phyloP scores from a whole-genome alignment of 2,113 vertebrate genomes.

The Perca fluviatilis region DNA sequence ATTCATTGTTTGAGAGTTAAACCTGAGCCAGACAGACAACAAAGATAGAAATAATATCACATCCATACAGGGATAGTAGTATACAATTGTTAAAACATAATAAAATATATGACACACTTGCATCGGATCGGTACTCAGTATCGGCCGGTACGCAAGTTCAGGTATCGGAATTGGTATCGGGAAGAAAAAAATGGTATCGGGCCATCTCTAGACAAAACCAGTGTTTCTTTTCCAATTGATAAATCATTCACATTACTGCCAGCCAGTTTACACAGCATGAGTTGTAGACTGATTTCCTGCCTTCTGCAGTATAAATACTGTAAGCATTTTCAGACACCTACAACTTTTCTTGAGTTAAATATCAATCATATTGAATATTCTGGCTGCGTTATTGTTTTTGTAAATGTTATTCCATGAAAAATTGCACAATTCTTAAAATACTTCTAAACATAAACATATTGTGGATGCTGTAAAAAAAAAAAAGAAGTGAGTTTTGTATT shows the following conservation, averaged over 20 bases:
- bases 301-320: background rate
- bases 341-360: background rate
- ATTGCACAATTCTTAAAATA: background rate
- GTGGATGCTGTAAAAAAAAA: background rate
- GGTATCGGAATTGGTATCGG: too few species aligned
- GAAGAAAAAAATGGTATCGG: too few species aligned
- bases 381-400: background rate
- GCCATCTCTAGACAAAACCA: background rate
- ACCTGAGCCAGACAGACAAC: too few species aligned
- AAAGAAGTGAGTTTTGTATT: background rate
- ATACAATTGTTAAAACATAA: too few species aligned
- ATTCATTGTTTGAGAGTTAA: too few species aligned
- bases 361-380: conserved; percentile 8
- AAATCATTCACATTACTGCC: background rate
- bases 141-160: too few species aligned
- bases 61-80: too few species aligned
- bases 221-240: background rate
- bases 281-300: background rate
- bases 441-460: background rate
- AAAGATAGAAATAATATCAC: too few species aligned
- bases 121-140: too few species aligned
- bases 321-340: background rate
- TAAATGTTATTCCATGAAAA: background rate
- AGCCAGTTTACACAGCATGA: background rate
- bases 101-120: too few species aligned